A percentile compares a stretch with the other conserved stretches of the same genome.
These are phyloP conservation scores for Chloroclystis v-ata DNA, from an alignment of 2,888 invertebrate genomes.

Conservation along the genomic window DNA sequence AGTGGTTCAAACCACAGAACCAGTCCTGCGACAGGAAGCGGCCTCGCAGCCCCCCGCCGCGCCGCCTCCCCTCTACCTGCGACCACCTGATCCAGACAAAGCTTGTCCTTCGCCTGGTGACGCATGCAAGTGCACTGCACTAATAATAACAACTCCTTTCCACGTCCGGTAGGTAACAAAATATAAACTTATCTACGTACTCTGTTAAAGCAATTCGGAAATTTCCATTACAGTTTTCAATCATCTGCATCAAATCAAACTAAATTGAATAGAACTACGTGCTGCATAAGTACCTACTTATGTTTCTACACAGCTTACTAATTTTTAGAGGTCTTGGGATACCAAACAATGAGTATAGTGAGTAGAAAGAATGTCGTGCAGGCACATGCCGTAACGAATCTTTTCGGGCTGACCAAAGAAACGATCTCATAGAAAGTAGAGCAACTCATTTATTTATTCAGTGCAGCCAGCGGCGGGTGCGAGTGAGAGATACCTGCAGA, in stretches of 20 bases:
- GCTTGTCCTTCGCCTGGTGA: slow-evolving; percentile 71
- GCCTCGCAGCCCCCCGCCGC: slow-evolving; percentile 51
- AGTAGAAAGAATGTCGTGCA: slow-evolving; percentile 4
- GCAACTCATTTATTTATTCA: slow-evolving; percentile 77
- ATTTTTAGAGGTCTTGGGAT: background rate
- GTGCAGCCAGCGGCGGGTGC: slow-evolving; percentile 66
- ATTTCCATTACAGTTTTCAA: slow-evolving; percentile 1
- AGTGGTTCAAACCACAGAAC: slow-evolving; percentile 73
- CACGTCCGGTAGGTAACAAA: slow-evolving; percentile 59
- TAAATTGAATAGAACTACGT: slow-evolving; percentile 1
- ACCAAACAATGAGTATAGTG: slow-evolving; percentile 2
- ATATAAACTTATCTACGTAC: slow-evolving; percentile 13
- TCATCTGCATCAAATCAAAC: background rate
- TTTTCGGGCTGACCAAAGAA: slow-evolving; percentile 67
- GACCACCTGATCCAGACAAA: slow-evolving; percentile 74
- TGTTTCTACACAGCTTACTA: background rate
- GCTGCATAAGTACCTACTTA: background rate
- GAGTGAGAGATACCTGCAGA: slow-evolving; percentile 64
- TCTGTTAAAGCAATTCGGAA: background rate
- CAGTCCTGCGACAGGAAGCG: slow-evolving; percentile 74
- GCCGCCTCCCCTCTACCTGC: slow-evolving; percentile 29
- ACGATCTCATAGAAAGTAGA: slow-evolving; percentile 78
- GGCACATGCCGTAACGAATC: slow-evolving; percentile 36
- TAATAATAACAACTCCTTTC: slow-evolving; percentile 63
- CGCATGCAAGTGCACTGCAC: slow-evolving; percentile 75